These are phyloP conservation scores for Bombyx mandarina DNA, from an alignment of 1,140 invertebrate genomes.

Conservation along the genomic window DNA sequence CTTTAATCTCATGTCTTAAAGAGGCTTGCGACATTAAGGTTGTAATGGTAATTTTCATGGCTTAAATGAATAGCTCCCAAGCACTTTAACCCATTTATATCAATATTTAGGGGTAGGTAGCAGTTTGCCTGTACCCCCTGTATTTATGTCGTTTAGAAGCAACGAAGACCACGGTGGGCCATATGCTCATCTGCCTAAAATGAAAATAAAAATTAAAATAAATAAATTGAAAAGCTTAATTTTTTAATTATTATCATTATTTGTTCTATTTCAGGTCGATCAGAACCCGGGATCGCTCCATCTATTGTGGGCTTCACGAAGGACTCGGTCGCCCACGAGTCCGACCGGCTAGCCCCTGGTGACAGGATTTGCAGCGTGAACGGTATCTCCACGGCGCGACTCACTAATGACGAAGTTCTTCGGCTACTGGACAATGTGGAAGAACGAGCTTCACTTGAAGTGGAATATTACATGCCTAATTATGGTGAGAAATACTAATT, in stretches of 20 bases:
- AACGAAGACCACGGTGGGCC: no score
- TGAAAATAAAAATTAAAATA: no score
- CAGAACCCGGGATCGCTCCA: conserved; percentile 63
- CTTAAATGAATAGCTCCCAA: no score
- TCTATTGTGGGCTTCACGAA: conserved; percentile 64
- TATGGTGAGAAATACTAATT: conserved; percentile 72
- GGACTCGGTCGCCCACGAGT: conserved; percentile 59
- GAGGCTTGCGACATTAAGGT: no score
- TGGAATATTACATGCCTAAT: conserved; percentile 86
- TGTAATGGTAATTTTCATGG: no score
- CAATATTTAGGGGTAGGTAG: no score
- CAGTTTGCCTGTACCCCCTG: no score
- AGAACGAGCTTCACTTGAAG: conserved; percentile 81
- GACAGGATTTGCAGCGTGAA: conserved; percentile 86
- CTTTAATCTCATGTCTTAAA: no score
- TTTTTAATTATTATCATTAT: not conserved
- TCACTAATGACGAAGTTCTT: conserved; percentile 85
- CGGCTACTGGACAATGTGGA: conserved; percentile 82
- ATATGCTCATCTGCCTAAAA: no score
- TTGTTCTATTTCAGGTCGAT: conserved; percentile 52
- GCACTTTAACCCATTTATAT: no score
- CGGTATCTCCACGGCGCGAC: conserved; percentile 81
- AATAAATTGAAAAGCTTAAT: not conserved
- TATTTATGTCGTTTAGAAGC: no score
- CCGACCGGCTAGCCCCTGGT: conserved; percentile 75